Base-by-base conservation (phyloP, 1,140 invertebrate genomes). In the Zophobas atratus region DNA sequence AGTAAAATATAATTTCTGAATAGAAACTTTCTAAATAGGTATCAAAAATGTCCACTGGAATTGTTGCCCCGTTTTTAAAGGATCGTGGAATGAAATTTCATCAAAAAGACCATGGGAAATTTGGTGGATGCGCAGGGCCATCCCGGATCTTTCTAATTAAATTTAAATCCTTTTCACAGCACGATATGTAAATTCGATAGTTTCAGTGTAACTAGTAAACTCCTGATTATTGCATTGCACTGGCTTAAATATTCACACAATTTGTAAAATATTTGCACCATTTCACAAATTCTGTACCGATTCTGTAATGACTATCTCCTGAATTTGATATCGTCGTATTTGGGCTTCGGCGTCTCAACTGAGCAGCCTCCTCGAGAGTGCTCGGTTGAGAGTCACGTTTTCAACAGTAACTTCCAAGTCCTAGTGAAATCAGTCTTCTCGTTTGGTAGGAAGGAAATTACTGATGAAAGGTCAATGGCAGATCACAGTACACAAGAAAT, bases 151-250 rank as follows among this genome's bases (percentile, higher is more conserved):
- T 67, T 67, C 60, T 67, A 67, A 67, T 67, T 67, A 67, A 67
- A 67, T 67, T 67, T 67, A 43, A 67, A 67, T 67, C 77, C 60
- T 79, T 77, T 71, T 84, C 83, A 84, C 83, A 84, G 83, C 83
- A 81, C 83, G 83, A 83, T 84, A 84, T 84, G 82, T 84, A 84
- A 84, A 83, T 84, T 83, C 82, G 83, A 80, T 82, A 80, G 49
- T 80, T 77, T 43, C 34, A 48, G 41, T 20, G 38, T 41, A 43
- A 43, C 20, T 35, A 4, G 35, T 43, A 33, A 55, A 77, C 71
- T 56, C 71, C 72, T 57, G 53, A 75, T 56, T 57, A 78, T 74
- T 76, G 67, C 71, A 82, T 81, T 82, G 80, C 81, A 81, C 81
- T 73, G 49, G 48, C 70, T 77, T 71, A 20, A 33, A 67, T 60